Percentiles rank a stretch among this genome's conserved stretches.
Conservation (phyloP, 2,113 vertebrate genomes). For the Neomonachus schauinslandi region DNA sequence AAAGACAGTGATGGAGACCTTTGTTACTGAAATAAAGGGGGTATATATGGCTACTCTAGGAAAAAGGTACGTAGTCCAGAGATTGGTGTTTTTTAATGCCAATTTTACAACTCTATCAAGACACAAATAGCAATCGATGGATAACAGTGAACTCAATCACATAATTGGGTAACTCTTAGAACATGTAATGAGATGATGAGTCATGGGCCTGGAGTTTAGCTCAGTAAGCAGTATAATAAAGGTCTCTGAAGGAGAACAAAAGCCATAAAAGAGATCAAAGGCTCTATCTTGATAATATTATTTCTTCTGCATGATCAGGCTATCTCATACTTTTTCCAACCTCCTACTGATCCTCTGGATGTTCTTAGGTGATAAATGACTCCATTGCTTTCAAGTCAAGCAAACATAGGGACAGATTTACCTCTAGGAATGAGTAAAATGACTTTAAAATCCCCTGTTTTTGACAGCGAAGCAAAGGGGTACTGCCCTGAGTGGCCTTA, state of each 20-base stretch:
- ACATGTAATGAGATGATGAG: background rate
- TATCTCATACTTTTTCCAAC: background rate
- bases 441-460: background rate
- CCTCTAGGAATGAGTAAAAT: background rate
- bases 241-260: background rate
- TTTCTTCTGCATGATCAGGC: background rate
- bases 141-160: background rate
- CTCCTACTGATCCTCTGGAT: background rate
- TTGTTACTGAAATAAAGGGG: constrained; percentile 47
- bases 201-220: background rate
- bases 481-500: rapidly evolving
- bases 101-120: constrained; percentile 40
- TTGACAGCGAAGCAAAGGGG: background rate
- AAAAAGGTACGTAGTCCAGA: background rate
- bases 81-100: constrained; percentile 30
- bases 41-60: constrained; percentile 36
- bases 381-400: background rate
- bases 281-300: background rate
- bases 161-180: background rate
- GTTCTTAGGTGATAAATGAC: background rate
- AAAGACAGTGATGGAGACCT: constrained; percentile 50
- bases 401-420: background rate
- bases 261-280: background rate
- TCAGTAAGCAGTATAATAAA: background rate
- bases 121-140: background rate